Conservation (phyloP, 2,797 vertebrate species). For the Halcyon smyrnensis region DNA sequence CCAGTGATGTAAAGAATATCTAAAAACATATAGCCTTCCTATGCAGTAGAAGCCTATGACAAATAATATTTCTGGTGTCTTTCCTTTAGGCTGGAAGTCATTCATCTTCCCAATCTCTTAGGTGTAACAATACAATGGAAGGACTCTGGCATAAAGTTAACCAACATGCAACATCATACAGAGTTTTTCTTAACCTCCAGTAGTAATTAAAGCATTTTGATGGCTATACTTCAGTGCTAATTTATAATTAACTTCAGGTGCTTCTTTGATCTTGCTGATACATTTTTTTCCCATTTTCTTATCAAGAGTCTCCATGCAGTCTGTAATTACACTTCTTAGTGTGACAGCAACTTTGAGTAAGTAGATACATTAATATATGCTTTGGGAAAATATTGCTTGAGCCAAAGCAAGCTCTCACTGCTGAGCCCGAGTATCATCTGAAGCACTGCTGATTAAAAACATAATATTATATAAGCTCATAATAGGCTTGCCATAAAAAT, state of each 20-base stretch:
- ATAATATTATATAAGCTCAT: neutral
- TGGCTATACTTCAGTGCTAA: conserved; percentile 35
- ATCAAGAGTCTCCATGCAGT: conserved; percentile 44
- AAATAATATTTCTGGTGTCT: neutral
- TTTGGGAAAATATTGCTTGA: conserved; percentile 24
- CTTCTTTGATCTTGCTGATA: conserved; percentile 64
- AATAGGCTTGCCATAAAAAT: neutral
- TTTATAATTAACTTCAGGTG: conserved; percentile 70
- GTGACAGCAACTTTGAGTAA: conserved; percentile 39
- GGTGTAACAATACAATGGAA: neutral
- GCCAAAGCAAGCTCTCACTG: conserved; percentile 9
- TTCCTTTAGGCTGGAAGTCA: neutral
- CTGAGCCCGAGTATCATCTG: neutral
- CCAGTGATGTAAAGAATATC: neutral
- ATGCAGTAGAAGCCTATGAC: neutral
- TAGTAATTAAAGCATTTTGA: conserved; percentile 43
- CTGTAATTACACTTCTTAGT: conserved; percentile 58
- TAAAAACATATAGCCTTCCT: neutral
- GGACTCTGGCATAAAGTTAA: neutral
- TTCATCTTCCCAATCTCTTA: neutral
- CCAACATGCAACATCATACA: neutral
- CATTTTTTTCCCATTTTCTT: conserved; percentile 41
- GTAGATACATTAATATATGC: conserved; percentile 27
- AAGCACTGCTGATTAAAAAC: conserved; percentile 17
- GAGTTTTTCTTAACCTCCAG: neutral